A percentile compares a stretch with the other conserved stretches of the same genome.
Evolutionary conservation across 2,113 vertebrate genomes (phyloP).

Genomic region (Gallinago paraguaiae): DNA sequence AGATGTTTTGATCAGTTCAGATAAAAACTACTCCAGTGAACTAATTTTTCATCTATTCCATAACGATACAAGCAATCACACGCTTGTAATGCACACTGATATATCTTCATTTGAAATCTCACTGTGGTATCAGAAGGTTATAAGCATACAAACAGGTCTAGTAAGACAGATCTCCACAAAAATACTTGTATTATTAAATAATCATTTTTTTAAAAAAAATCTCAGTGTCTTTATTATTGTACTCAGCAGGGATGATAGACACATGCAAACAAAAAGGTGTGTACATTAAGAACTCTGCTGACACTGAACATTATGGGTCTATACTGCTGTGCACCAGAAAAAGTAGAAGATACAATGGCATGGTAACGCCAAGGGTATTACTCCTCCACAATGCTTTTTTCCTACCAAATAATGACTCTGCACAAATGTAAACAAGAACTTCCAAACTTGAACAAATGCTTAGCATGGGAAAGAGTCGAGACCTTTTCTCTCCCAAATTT

Average conservation of each 20-base stretch:
- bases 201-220: background rate
- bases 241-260: background rate
- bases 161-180: background rate
- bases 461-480: background rate
- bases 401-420: background rate
- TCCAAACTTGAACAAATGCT: constrained; percentile 31
- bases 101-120: constrained; percentile 18
- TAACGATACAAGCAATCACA: constrained; percentile 37
- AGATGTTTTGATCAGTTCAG: constrained; percentile 68
- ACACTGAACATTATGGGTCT: background rate
- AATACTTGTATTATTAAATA: background rate
- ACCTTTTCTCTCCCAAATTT: constrained; percentile 1
- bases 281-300: background rate
- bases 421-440: background rate
- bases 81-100: background rate
- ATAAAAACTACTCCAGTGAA: constrained; percentile 58
- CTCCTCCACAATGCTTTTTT: background rate
- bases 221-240: background rate
- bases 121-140: background rate
- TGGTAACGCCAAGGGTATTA: background rate
- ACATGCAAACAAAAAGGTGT: background rate
- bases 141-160: background rate
- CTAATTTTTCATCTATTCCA: constrained; percentile 31
- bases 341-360: background rate
- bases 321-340: background rate